phyloP scores from a whole-genome alignment of 1,140 invertebrate genomes.

The Aphaenogaster rudis region DNA sequence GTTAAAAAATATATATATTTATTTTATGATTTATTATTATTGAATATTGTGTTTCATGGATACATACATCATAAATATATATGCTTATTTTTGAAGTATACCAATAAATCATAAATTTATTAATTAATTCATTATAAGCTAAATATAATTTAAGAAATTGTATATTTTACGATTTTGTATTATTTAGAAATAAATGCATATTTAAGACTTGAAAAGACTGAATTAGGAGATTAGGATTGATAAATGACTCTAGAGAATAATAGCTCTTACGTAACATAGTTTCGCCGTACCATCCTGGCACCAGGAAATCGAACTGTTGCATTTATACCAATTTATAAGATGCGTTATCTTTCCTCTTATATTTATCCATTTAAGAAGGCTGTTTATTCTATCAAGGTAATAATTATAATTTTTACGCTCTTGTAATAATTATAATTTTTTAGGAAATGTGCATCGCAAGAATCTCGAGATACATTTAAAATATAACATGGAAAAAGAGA shows the following conservation, averaged over 20 bases:
- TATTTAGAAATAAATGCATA: slow-evolving; percentile 2
- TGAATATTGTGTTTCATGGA: no score
- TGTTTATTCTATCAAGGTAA: neutral
- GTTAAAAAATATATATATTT: no score
- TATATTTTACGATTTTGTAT: neutral
- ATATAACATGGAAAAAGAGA: neutral
- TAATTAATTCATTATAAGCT: no score
- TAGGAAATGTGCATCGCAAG: neutral
- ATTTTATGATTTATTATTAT: no score
- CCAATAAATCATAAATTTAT: no score
- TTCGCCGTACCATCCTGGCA: slow-evolving; percentile 17
- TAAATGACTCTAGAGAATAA: slow-evolving; percentile 1
- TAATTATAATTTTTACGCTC: neutral
- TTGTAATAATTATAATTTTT: neutral
- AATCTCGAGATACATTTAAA: neutral
- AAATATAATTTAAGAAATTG: neutral
- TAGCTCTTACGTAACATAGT: slow-evolving; percentile 26
- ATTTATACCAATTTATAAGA: neutral
- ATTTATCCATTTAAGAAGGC: neutral
- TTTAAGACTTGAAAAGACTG: neutral
- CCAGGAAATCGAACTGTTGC: slow-evolving; percentile 1
- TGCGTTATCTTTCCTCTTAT: neutral
- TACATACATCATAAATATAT: no score
- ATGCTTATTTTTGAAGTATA: no score
- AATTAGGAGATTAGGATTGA: neutral